A percentile compares a stretch with the other conserved stretches of the same genome.
phyloP scores from a whole-genome alignment of 2,113 vertebrate genomes.

The Festucalex cinctus region DNA sequence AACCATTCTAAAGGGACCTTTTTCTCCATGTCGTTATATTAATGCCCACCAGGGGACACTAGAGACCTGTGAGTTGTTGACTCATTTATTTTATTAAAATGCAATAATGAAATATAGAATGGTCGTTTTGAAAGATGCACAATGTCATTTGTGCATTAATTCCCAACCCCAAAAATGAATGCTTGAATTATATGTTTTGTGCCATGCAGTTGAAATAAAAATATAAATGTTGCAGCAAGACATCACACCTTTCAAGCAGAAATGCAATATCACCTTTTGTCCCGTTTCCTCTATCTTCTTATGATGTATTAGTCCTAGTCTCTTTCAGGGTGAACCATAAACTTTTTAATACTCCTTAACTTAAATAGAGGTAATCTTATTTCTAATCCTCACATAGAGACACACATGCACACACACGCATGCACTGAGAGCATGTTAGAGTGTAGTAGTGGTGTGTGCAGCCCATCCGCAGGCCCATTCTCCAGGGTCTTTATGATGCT shows the following conservation, averaged over 20 bases:
- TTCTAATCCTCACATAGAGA: slow-evolving; percentile 41
- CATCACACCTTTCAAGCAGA: not conserved
- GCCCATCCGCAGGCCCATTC: slow-evolving; percentile 67
- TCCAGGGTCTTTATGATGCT: slow-evolving; percentile 77
- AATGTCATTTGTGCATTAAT: not conserved
- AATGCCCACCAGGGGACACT: slow-evolving; percentile 57
- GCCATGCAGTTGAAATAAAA: not conserved
- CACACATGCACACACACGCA: slow-evolving; percentile 32
- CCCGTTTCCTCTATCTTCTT: slow-evolving; percentile 29
- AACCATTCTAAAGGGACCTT: not conserved
- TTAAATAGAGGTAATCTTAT: slow-evolving; percentile 70
- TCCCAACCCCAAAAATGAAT: not conserved
- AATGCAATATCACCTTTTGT: not conserved
- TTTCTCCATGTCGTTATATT: not conserved
- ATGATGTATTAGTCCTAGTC: slow-evolving; percentile 51
- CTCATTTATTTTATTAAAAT: too few species aligned
- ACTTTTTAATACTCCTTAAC: slow-evolving; percentile 66
- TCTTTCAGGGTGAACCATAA: slow-evolving; percentile 66
- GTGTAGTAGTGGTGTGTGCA: slow-evolving; percentile 59
- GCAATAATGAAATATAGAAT: not conserved
- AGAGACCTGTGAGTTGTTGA: slow-evolving; percentile 36
- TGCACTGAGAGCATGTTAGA: slow-evolving; percentile 53
- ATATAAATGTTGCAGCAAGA: not conserved
- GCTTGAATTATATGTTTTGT: not conserved
- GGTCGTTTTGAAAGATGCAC: not conserved